Evolutionary conservation across 2,888 invertebrate species (phyloP), one percentile per base, ranked within the genome.

Genomic region (Electrophaes corylata): DNA sequence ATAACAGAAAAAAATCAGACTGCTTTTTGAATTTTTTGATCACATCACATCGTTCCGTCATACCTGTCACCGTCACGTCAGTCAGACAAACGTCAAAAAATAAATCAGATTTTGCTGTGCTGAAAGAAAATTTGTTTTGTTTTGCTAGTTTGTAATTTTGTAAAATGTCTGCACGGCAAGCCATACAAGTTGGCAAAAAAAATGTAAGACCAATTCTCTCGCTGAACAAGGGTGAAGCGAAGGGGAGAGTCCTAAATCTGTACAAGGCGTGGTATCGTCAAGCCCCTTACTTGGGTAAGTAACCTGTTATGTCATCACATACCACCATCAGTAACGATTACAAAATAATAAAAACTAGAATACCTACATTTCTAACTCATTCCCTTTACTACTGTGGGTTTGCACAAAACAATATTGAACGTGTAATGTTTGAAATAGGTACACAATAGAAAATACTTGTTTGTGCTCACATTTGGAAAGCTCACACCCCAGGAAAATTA

Each of bases 231-330:
- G 92, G 86, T 3, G 98, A 98, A 83, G 98, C 98, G 0, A 94
- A 94, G 71, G 93, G 93, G 77, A 94, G 98, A 82, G 98, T 97
- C 0, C 79, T 98, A 6, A 96, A 94, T 83, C 92, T 99, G 54
- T 99, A 98, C 86, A 97, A 96, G 91, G 96, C 98, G 55, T 99
- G 98, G 98, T 97, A 96, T 86, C 95, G 98, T 66, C 97, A 98
- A 87, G 93, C 98, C 61, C 98, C 98, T 5, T 95, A 95, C 81
- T 93, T 98, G 76, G 94, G 98, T 98, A 92, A 92, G 94, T 92
- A 72, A 56, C 69, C 70, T 86, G 81, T 91, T 90, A 91, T 91
- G 90, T 90, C 90, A 91, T 89, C 54, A 50, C 45, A 50, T 11
- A 10, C 8, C 26, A 29, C 26, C 26, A 6, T 6, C 8, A 8